Percentiles rank a stretch among this genome's conserved stretches.
Conservation (phyloP, 1,140 invertebrate species). For the Belonocnema kinseyi region DNA sequence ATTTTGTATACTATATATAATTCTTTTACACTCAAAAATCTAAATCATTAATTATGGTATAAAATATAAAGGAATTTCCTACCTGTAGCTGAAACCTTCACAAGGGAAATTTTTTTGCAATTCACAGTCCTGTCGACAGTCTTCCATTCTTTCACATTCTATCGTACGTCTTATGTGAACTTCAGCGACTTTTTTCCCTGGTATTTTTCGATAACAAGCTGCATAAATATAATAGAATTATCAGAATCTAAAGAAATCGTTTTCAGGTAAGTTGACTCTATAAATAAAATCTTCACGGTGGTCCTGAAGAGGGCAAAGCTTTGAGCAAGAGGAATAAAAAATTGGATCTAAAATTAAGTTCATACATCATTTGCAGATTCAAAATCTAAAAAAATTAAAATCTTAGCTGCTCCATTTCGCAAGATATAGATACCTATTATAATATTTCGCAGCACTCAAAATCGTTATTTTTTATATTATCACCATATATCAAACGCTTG, state of each 20-base stretch:
- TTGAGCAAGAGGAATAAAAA: no score
- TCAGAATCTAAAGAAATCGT: conserved; percentile 14
- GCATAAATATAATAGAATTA: conserved; percentile 56
- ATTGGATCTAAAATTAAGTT: no score
- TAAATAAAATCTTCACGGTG: no score
- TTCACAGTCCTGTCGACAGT: conserved; percentile 85
- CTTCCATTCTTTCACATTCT: conserved; percentile 82
- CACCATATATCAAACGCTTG: no score
- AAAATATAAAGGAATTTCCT: conserved; percentile 50
- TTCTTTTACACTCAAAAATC: not conserved
- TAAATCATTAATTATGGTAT: not conserved
- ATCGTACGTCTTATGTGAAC: conserved; percentile 81
- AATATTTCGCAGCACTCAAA: no score
- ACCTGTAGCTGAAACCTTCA: conserved; percentile 90
- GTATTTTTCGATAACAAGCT: conserved; percentile 85
- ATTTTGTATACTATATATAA: not conserved
- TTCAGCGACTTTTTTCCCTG: conserved; percentile 81
- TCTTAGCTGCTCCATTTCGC: no score
- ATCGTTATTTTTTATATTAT: no score
- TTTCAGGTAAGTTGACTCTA: not conserved
- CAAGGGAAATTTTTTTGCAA: conserved; percentile 84
- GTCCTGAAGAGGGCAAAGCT: no score
- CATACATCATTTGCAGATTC: no score
- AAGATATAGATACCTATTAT: no score
- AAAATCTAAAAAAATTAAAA: no score